A percentile compares a stretch with the other conserved stretches of the same genome.
Evolutionary conservation across 1,140 invertebrate species (phyloP).

Genomic region (Agrypnia vestita): DNA sequence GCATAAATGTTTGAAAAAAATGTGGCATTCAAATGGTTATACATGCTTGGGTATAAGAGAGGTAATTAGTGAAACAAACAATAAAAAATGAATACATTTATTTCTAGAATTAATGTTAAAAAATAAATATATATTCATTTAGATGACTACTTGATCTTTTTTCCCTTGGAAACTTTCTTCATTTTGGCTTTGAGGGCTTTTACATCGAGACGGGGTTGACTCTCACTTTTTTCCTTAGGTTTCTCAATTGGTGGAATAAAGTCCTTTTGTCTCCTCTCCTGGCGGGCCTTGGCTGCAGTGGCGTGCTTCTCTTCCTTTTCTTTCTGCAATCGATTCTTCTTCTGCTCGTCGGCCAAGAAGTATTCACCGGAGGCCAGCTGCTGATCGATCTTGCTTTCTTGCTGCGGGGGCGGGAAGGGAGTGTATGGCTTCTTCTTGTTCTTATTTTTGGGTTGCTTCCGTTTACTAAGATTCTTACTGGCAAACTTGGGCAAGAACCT

Average conservation of each 20-base stretch:
- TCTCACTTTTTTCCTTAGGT: constrained; percentile 60
- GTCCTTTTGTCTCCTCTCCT: constrained; percentile 85
- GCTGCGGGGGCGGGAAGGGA: constrained; percentile 96
- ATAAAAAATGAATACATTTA: not conserved
- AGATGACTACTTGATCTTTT: constrained; percentile 63
- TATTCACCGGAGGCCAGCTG: constrained; percentile 96
- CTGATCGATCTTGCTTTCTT: constrained; percentile 95
- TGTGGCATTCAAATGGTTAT: too few species aligned
- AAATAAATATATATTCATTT: constrained; percentile 41
- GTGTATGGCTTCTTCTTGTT: constrained; percentile 94
- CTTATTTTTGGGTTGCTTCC: constrained; percentile 89
- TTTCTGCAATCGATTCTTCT: constrained; percentile 80
- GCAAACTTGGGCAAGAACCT: constrained; percentile 97
- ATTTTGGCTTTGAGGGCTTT: constrained; percentile 82
- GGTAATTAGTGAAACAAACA: not conserved
- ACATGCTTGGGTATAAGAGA: too few species aligned
- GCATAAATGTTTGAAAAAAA: too few species aligned
- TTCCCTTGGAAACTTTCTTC: constrained; percentile 74
- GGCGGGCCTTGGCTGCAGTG: constrained; percentile 79
- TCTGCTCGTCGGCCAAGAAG: constrained; percentile 92
- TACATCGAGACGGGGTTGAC: constrained; percentile 73
- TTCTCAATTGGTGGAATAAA: constrained; percentile 89
- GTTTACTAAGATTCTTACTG: constrained; percentile 92
- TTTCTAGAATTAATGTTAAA: not conserved
- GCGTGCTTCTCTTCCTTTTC: constrained; percentile 84